Conservation (phyloP, 2,888 invertebrate species). For the Phengaris arion region DNA sequence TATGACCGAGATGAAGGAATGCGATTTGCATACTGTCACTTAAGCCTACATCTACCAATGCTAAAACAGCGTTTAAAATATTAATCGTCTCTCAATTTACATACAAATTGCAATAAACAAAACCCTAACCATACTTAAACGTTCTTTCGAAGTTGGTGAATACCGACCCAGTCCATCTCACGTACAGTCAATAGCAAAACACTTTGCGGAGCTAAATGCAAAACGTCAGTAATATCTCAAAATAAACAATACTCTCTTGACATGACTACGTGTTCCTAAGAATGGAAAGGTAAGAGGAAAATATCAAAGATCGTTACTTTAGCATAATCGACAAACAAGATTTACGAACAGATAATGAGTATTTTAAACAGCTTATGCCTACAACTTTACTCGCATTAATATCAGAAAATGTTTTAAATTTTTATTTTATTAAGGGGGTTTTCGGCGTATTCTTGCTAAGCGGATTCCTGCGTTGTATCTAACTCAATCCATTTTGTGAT, state of each 20-base stretch:
- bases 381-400: background rate
- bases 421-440: too few species aligned
- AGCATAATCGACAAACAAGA: background rate
- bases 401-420: background rate
- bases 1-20: constrained; percentile 42
- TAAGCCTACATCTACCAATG: background rate
- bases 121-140: background rate
- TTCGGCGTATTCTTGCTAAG: too few species aligned
- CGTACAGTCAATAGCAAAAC: constrained; percentile 45
- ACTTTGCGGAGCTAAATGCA: constrained; percentile 44
- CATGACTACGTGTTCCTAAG: background rate
- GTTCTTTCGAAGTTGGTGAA: background rate
- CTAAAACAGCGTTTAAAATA: constrained; percentile 5
- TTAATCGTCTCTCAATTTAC: constrained; percentile 12
- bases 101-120: background rate
- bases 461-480: too few species aligned
- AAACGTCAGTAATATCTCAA: constrained; percentile 33
- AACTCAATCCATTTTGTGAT: too few species aligned
- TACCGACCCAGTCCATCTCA: constrained; percentile 39
- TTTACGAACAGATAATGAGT: background rate
- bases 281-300: constrained; percentile 14
- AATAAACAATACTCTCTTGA: constrained; percentile 23
- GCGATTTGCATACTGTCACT: constrained; percentile 64
- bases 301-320: background rate
- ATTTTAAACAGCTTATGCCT: background rate